These are phyloP conservation scores for Cricetomys ansorgei DNA, from an alignment of 2,113 vertebrate genomes.

Conservation along the genomic window DNA sequence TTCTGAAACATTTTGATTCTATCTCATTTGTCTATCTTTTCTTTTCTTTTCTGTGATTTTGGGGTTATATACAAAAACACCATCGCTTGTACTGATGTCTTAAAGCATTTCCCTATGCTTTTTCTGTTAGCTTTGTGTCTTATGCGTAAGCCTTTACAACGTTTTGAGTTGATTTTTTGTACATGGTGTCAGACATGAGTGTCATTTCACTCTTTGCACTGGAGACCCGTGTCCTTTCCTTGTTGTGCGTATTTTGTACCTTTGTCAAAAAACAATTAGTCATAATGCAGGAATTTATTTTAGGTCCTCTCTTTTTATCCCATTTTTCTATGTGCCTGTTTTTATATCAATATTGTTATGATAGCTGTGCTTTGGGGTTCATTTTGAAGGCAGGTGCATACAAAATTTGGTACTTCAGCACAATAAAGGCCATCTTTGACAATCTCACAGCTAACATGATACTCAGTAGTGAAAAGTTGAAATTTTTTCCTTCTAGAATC, in stretches of 20 bases:
- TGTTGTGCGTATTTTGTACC: not conserved
- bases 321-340: not conserved
- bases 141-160: not conserved
- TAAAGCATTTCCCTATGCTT: not conserved
- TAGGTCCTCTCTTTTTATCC: not conserved
- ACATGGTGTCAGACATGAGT: not conserved
- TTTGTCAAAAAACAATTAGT: not conserved
- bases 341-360: not conserved
- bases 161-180: not conserved
- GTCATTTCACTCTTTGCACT: not conserved
- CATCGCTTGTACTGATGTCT: not conserved
- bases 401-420: not conserved
- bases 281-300: not conserved
- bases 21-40: not conserved
- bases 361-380: not conserved
- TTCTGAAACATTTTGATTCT: not conserved
- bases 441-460: not conserved
- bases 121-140: not conserved
- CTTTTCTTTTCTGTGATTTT: not conserved
- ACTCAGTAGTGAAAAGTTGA: not conserved
- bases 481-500: not conserved
- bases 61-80: not conserved
- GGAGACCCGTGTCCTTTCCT: not conserved
- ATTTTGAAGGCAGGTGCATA: not conserved
- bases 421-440: not conserved